These are phyloP conservation scores for Anoplophora glabripennis DNA, from an alignment of 1,140 invertebrate genomes.

Conservation along the genomic window DNA sequence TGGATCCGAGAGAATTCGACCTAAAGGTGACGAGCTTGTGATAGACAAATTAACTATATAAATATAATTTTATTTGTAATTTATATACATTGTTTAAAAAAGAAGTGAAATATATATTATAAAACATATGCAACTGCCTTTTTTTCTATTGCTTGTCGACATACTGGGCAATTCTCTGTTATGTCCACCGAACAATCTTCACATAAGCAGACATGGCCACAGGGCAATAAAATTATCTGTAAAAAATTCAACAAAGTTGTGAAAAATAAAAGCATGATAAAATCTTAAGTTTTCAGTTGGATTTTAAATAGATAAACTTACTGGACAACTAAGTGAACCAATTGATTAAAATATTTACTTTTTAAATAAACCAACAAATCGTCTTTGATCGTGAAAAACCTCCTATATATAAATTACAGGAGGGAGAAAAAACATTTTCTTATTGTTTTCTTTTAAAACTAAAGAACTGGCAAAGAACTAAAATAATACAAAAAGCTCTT, in stretches of 20 bases:
- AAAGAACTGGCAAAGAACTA: too few relatives aligned
- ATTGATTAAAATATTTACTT: too few relatives aligned
- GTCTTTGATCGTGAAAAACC: too few relatives aligned
- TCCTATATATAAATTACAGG: too few relatives aligned
- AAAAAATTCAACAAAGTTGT: constrained; percentile 30
- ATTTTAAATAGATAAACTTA: too few relatives aligned
- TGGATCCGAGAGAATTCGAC: background rate
- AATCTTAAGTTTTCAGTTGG: too few relatives aligned
- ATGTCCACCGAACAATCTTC: constrained; percentile 77
- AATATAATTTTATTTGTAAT: constrained; percentile 5
- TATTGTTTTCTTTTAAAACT: too few relatives aligned
- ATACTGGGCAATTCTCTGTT: constrained; percentile 66
- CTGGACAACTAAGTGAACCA: too few relatives aligned
- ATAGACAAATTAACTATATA: constrained; percentile 1
- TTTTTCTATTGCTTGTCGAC: constrained; percentile 61
- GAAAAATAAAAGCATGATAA: constrained; percentile 1
- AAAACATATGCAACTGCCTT: constrained; percentile 70
- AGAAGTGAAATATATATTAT: constrained; percentile 39
- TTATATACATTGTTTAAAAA: constrained; percentile 4
- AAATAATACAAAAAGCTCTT: too few relatives aligned
- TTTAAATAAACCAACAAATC: too few relatives aligned
- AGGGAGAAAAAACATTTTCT: too few relatives aligned
- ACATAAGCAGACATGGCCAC: constrained; percentile 80
- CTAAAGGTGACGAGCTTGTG: background rate
- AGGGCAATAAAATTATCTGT: constrained; percentile 75